Base-by-base conservation (phyloP, 1,140 invertebrate species). In the Rhizoglyphus robini region DNA sequence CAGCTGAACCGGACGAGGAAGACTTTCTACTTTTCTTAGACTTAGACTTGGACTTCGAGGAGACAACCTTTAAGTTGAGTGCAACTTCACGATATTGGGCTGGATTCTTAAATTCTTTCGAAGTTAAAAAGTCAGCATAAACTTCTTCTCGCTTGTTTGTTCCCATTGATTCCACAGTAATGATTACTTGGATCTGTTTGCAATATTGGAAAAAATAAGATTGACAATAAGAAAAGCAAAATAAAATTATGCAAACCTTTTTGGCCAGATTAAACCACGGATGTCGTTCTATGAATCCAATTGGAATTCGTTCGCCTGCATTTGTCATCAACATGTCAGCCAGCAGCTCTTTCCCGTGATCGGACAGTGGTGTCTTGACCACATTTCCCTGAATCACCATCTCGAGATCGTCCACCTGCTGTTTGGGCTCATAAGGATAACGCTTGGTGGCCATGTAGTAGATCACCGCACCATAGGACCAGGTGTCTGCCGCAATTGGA, bases 391-490 rank as follows among this genome's bases (percentile, higher is more conserved):
- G 41, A 63, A 63, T 63, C 20, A 47, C 34, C 25, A 18, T 20
- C 1, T 23, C 32, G 8, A 63, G 31, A 23, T 47, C 30, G n/a
- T 20, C n/a, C 1, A 15, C 13, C 34, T 63, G 8, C 4, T 5
- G 18, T 57, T 15, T 15, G 25, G 29, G 11, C 41, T 63, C 32
- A 32, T 63, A 63, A 5, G 61, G 61, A 51, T 63, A 63, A 31
- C n/a, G 1, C 48, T 63, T 63, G 2, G 61, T 25, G 2, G 3
- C 3, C 61, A 63, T 63, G 25, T 20, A 63, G 32, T 2, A 54
- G n/a, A 47, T 13, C 4, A 38, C 36, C 18, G 61, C 61, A 63
- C 61, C 61, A 32, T 4, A 48, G 20, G 61, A 63, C 61, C 61
- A 63, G 11, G 36, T 38, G 25, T 63, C 61, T n/a, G 61, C 61